Evolutionary conservation across 2,888 invertebrate genomes (phyloP).

Genomic region (Drosophila mimetica): DNA sequence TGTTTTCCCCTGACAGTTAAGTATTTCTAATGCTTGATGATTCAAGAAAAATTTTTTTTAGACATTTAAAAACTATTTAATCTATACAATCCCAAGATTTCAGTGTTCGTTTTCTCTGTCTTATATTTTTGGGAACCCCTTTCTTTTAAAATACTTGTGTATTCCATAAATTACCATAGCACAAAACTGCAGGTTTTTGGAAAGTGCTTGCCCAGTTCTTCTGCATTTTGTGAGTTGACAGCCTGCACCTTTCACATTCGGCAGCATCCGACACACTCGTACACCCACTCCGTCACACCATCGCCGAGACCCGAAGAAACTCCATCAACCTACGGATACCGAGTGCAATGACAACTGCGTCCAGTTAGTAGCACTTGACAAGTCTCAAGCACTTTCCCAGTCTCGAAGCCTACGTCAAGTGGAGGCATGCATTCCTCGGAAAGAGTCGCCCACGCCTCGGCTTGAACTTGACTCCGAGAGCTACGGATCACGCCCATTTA

Average conservation of each 20-base stretch:
- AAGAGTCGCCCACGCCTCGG: slow-evolving; percentile 54
- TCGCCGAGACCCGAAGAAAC: slow-evolving; percentile 9
- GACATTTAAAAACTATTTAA: no score
- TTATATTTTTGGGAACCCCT: neutral
- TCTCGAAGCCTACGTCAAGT: slow-evolving; percentile 53
- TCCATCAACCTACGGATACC: slow-evolving; percentile 14
- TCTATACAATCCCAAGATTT: no score
- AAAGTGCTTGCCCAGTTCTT: slow-evolving; percentile 22
- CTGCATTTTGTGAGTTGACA: slow-evolving; percentile 12
- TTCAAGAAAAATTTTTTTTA: no score
- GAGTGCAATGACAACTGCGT: slow-evolving; percentile 38
- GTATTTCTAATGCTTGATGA: no score
- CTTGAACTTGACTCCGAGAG: slow-evolving; percentile 67
- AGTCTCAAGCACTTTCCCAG: slow-evolving; percentile 52
- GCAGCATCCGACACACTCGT: slow-evolving; percentile 20
- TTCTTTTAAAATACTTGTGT: neutral
- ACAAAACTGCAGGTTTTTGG: slow-evolving; percentile 8
- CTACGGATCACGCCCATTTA: slow-evolving; percentile 44
- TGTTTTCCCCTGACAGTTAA: no score
- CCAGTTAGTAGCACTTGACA: slow-evolving; percentile 72
- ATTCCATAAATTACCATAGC: neutral
- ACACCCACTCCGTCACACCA: slow-evolving; percentile 20
- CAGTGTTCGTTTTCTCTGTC: no score
- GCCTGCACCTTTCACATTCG: slow-evolving; percentile 60
- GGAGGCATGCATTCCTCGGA: slow-evolving; percentile 48